A percentile compares a stretch with the other conserved stretches of the same genome.
phyloP scores from a whole-genome alignment of 2,888 invertebrate species.

The Linnaemya vulpina region DNA sequence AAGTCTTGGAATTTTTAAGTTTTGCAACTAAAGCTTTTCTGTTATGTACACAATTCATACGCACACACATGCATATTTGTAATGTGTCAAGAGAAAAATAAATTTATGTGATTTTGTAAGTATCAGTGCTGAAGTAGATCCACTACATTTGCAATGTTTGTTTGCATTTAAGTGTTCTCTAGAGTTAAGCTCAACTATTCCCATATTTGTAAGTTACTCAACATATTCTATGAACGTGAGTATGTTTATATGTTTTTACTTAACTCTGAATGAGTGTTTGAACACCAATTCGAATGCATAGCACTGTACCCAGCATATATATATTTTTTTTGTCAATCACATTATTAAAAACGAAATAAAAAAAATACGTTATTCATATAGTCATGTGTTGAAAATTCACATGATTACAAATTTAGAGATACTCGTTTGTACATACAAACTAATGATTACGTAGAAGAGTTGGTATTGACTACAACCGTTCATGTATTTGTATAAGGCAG shows the following conservation, averaged over 20 bases:
- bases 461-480: slow-evolving; percentile 63
- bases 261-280: slow-evolving; percentile 35
- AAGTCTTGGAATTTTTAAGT: slow-evolving; percentile 34
- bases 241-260: slow-evolving; percentile 14
- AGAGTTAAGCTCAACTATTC: slow-evolving; percentile 62
- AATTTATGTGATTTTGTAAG: not conserved
- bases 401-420: slow-evolving; percentile 2
- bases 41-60: not conserved
- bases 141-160: slow-evolving; percentile 56
- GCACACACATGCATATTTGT: not conserved
- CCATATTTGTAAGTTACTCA: slow-evolving; percentile 59
- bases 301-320: not conserved
- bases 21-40: slow-evolving; percentile 35
- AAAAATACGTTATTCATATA: slow-evolving; percentile 7
- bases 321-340: slow-evolving; percentile 54
- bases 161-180: slow-evolving; percentile 57
- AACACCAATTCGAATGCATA: slow-evolving; percentile 38
- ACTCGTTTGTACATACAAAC: not conserved
- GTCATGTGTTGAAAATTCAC: slow-evolving; percentile 11
- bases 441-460: slow-evolving; percentile 11
- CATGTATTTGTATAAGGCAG: slow-evolving; percentile 64
- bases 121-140: slow-evolving; percentile 29
- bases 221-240: not conserved
- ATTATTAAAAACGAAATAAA: slow-evolving; percentile 37
- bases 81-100: not conserved